Base-by-base conservation (phyloP, 2,797 vertebrate species). In the Darevskia nairensis region DNA sequence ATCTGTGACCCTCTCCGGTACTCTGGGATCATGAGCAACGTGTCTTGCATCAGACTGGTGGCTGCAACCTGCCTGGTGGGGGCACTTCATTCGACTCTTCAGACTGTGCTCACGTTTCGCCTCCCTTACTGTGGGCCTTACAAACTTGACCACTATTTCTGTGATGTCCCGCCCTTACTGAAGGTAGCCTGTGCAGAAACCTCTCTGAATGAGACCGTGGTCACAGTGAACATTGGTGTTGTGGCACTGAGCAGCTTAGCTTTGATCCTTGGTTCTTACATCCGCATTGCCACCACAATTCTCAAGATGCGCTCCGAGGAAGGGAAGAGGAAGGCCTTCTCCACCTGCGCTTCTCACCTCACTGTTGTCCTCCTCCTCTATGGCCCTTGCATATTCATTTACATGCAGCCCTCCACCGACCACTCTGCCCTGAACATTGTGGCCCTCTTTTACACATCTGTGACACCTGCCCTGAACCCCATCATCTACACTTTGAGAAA, bases 311-410 rank as follows among this genome's bases (percentile, higher is more conserved):
- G 82, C 64, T 95, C 94, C 0, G 82, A 76, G 0, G 91, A 94
- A 39, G 91, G 94, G 15, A 93, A 89, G 87, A 87, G 6, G 55
- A 95, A 93, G 83, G 91, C 93, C 84, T 94, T 94, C 72, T 95
- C 93, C 39, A 95, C 91, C 27, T 95, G 93, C 81, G 92, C 89
- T 68, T 92, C 92, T 10, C 94, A 94, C 44, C 90, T 95, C 80
- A 93, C 92, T 0, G 90, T 94, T 0, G 89, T 95, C 6, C 0
- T 92, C 0, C 1, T 94, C 69, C 93, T 95, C 1, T 95, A 90
- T 1, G 91, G 1, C 90, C 90, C 1, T 64, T 94, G 3, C 91
- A 93, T 79, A 15, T 89, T 41, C 92, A 86, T 91, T 79, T 94
- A 94, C 7, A 77, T 94, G 3, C 88, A 95, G 7, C 88, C 86